Evolutionary conservation across 2,797 vertebrate species (phyloP).

Genomic region (Morelia viridis): DNA sequence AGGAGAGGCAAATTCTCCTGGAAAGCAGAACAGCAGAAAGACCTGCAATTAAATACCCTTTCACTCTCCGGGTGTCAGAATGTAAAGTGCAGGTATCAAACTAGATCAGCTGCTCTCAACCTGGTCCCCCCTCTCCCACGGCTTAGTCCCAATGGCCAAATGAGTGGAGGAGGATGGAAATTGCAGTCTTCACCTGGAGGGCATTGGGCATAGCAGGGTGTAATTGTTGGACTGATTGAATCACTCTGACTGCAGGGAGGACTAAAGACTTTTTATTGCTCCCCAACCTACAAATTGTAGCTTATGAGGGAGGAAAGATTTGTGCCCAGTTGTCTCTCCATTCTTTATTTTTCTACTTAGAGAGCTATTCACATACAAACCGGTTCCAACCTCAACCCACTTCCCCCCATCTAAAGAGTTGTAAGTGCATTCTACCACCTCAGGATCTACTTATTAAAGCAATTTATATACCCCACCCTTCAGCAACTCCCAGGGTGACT

Average conservation of each 20-base stretch:
- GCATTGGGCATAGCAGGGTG: not conserved
- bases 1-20: no score
- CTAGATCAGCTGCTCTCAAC: no score
- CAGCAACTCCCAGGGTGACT: not conserved
- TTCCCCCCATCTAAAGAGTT: not conserved
- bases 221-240: not conserved
- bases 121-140: no score
- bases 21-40: no score
- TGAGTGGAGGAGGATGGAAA: no score
- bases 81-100: no score
- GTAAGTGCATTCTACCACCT: not conserved
- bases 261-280: not conserved
- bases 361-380: not conserved
- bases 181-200: not conserved
- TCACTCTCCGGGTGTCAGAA: no score
- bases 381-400: not conserved
- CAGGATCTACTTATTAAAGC: not conserved
- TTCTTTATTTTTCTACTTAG: not conserved
- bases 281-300: not conserved
- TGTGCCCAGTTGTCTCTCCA: not conserved
- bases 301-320: not conserved
- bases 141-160: no score
- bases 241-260: no score
- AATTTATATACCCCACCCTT: no score
- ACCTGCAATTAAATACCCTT: no score